Evolutionary conservation across 2,797 vertebrate genomes (phyloP), one percentile per base, ranked within the genome.

Genomic region (Spatula clypeata): DNA sequence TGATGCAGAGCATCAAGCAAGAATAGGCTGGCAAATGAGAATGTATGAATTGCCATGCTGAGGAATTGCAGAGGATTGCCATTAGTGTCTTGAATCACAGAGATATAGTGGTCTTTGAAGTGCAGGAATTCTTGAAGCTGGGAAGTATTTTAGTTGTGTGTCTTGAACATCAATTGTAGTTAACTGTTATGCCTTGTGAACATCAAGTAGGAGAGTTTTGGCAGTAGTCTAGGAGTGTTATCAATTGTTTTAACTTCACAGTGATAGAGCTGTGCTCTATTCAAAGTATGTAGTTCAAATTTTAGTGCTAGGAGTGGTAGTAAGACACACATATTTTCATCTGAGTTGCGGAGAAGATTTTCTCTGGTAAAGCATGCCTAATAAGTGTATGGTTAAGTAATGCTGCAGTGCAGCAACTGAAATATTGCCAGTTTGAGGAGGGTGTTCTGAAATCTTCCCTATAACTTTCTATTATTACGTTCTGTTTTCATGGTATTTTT

Each of bases 401-500:
- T 51, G 23, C n/a, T 67, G 58, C 45, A 67, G 16, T 34, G 34
- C 54, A 77, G 20, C 27, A 90, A 86, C 61, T 53, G 9, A 42
- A 60, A 4, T 47, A 60, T 19, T 67, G 21, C 76, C 27, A 31
- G 0, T 79, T 9, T 86, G 55, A 42, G 34, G 71, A 27, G 24
- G 7, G 75, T 93, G 75, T 94, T 91, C 61, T 80, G 74, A 80
- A 34, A 47, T 44, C 6, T 79, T 69, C 6, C 34, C 31, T 84
- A 75, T 73, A 64, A 34, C 14, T 73, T 92, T 75, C 29, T 19
- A 23, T 73, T 91, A 45, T 64, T 79, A 36, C 36, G 18, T 92
- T 81, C 23, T 79, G 44, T 65, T 95, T 87, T 55, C 32, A 14
- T 82, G 40, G 11, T 84, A 40, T 85, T 90, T 94, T 55, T 90